Conservation (phyloP, 1,140 invertebrate species). For the Megalonaias nervosa region DNA sequence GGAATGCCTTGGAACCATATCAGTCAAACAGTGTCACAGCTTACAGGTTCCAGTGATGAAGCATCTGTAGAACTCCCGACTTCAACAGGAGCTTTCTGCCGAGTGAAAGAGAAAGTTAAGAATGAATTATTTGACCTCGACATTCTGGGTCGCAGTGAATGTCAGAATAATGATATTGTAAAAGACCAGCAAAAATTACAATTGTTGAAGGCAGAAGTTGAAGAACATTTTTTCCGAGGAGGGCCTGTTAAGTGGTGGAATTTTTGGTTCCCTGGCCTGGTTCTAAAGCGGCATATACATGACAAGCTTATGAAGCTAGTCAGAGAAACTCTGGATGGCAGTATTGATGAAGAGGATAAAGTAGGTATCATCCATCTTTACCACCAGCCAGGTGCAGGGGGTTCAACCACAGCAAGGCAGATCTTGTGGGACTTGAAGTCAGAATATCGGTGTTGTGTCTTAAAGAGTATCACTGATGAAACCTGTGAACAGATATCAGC, state of each 20-base stretch:
- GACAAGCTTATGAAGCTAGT: conserved; percentile 25
- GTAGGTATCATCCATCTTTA: conserved; percentile 34
- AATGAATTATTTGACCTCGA: conserved; percentile 38
- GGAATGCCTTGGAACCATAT: conserved; percentile 50
- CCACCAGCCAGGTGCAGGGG: conserved; percentile 49
- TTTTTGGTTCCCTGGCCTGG: conserved; percentile 44
- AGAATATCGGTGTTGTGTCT: conserved; percentile 42
- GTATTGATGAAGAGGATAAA: conserved; percentile 27
- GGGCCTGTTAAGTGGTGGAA: conserved; percentile 45
- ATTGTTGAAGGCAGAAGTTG: conserved; percentile 19
- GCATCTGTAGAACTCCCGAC: conserved; percentile 28
- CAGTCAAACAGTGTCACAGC: conserved; percentile 21
- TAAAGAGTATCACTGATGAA: conserved; percentile 38
- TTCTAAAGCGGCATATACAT: conserved; percentile 33
- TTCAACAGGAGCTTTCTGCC: conserved; percentile 28
- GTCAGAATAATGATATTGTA: conserved; percentile 23
- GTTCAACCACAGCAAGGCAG: conserved; percentile 44
- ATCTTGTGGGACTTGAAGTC: conserved; percentile 44
- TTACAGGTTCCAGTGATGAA: conserved; percentile 7
- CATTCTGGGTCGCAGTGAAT: conserved; percentile 35
- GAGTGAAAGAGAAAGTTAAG: conserved; percentile 27
- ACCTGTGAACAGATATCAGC: conserved; percentile 44
- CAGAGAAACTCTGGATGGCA: conserved; percentile 30
- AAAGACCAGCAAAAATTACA: conserved; percentile 3
- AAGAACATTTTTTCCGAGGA: conserved; percentile 42